Percentiles rank a stretch among this genome's conserved stretches.
Evolutionary conservation across 2,113 vertebrate genomes (phyloP).

Genomic region (Pseudorhombus dupliciocellatus): DNA sequence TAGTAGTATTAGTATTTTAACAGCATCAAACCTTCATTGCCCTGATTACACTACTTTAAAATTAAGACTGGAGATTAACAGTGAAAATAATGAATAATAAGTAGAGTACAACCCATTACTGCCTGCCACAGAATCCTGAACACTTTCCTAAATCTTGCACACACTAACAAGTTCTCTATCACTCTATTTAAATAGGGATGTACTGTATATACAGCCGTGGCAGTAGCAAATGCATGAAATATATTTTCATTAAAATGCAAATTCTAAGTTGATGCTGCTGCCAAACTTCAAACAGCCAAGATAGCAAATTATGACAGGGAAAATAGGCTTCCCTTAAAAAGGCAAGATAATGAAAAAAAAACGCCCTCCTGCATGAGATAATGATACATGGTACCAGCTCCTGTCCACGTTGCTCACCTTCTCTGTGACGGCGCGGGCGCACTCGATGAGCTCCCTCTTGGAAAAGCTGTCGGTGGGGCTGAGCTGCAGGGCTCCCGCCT

Average conservation of each 20-base stretch:
- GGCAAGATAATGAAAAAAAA: not conserved
- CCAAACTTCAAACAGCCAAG: constrained; percentile 20
- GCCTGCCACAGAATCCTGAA: not conserved
- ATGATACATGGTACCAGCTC: not conserved
- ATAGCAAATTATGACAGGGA: constrained; percentile 17
- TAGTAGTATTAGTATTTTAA: no score
- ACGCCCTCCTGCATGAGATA: not conserved
- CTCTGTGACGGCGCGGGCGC: constrained; percentile 92
- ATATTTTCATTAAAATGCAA: constrained; percentile 33
- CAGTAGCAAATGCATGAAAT: constrained; percentile 4
- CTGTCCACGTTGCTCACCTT: constrained; percentile 83
- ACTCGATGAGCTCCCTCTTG: constrained; percentile 96
- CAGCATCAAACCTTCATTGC: constrained; percentile 10
- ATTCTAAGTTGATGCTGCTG: constrained; percentile 12
- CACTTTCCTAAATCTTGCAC: not conserved
- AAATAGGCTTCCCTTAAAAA: constrained; percentile 16
- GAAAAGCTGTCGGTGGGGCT: constrained; percentile 96
- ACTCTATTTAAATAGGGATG: constrained; percentile 6
- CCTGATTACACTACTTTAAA: not conserved
- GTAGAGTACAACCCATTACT: not conserved
- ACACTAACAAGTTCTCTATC: not conserved
- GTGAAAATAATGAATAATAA: constrained; percentile 2
- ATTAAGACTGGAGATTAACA: not conserved
- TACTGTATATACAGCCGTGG: not conserved
- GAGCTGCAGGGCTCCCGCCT: constrained; percentile 95